A percentile compares a stretch with the other conserved stretches of the same genome.
phyloP scores from a whole-genome alignment of 37 sponge, comb jelly and placozoan species.

The Beroe forskalii region DNA sequence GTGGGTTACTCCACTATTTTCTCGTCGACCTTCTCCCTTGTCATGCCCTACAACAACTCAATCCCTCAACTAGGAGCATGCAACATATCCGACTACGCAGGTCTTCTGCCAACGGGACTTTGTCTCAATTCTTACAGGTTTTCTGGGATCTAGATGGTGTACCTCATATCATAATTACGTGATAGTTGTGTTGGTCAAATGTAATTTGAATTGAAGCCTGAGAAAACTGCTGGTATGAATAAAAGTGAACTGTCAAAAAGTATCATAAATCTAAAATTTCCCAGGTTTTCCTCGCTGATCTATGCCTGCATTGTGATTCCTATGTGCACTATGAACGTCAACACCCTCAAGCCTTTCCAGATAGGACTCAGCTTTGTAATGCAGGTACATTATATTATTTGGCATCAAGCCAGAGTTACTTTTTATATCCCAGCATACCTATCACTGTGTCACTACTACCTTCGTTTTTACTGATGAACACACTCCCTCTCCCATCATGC shows the following conservation, averaged over 20 bases:
- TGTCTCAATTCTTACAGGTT: slow-evolving; percentile 61
- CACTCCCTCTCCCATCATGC: background rate
- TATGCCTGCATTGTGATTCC: slow-evolving; percentile 49
- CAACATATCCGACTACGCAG: slow-evolving; percentile 7
- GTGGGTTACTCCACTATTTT: slow-evolving; percentile 22
- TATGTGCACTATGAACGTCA: slow-evolving; percentile 13
- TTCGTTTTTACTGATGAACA: too few species aligned
- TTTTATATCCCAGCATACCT: too few species aligned
- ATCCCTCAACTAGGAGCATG: slow-evolving; percentile 9
- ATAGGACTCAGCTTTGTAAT: slow-evolving; percentile 39
- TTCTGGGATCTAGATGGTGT: too few species aligned
- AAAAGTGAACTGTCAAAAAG: background rate
- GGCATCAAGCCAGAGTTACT: too few species aligned
- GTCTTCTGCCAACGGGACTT: slow-evolving; percentile 30
- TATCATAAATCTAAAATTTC: background rate
- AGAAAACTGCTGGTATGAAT: too few species aligned
- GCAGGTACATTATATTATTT: too few species aligned
- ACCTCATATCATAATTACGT: too few species aligned
- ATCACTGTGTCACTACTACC: too few species aligned
- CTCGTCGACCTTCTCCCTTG: slow-evolving; percentile 36
- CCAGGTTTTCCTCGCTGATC: slow-evolving; percentile 16
- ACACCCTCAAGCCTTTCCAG: slow-evolving; percentile 58
- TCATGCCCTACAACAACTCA: slow-evolving; percentile 18
- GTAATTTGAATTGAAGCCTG: too few species aligned
- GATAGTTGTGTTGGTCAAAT: too few species aligned